A percentile compares a stretch with the other conserved stretches of the same genome.
phyloP scores from a whole-genome alignment of 2,113 vertebrate genomes.

The Egretta garzetta region DNA sequence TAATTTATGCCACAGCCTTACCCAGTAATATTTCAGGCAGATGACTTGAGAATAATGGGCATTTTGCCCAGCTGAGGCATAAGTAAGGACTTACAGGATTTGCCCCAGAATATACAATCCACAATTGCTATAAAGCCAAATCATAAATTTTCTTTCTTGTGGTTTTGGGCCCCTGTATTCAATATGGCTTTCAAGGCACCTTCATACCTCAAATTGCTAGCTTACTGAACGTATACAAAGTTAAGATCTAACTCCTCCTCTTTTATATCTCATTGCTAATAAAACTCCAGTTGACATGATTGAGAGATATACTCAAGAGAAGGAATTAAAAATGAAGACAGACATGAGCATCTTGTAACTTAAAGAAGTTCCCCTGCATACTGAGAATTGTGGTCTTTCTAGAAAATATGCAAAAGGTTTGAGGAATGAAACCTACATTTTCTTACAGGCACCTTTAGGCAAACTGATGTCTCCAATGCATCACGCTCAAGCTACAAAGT shows the following conservation, averaged over 20 bases:
- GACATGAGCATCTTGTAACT: neutral
- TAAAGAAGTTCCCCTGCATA: neutral
- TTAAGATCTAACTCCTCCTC: neutral
- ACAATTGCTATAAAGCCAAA: neutral
- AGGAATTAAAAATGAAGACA: neutral
- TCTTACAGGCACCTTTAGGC: neutral
- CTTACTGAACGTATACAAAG: neutral
- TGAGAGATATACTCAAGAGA: neutral
- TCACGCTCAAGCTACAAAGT: neutral
- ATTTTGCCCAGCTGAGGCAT: conserved; percentile 9
- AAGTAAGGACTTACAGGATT: neutral
- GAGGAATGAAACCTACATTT: neutral
- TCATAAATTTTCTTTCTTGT: neutral
- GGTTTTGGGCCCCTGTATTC: neutral
- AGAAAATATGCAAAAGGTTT: neutral
- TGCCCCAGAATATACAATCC: neutral
- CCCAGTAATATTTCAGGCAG: neutral
- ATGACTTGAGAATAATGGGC: neutral
- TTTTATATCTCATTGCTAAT: neutral
- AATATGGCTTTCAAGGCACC: neutral
- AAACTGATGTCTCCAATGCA: neutral
- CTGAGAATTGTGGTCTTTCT: neutral
- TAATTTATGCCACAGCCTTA: neutral
- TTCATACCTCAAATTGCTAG: neutral
- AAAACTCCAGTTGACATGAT: neutral